Base-by-base conservation (phyloP, 2,888 invertebrate species). In the Bhutanitis thaidina region DNA sequence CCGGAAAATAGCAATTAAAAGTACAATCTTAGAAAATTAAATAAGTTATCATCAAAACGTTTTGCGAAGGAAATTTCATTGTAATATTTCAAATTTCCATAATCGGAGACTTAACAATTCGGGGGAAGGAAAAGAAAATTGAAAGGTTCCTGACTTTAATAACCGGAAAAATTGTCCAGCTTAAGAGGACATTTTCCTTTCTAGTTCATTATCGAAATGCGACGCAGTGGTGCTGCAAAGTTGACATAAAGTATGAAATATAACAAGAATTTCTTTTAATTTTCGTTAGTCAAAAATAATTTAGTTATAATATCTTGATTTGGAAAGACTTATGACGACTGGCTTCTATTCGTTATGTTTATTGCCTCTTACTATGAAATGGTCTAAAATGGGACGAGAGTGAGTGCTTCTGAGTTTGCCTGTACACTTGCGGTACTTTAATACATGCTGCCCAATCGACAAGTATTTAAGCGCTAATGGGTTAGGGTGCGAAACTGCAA, bases 131-230 rank as follows among this genome's bases (percentile, higher is more conserved):
- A 46, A 51, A 41, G 51, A 46, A 51, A 51, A 51, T 51, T 51
- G 41, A 51, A 51, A 46, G 51, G 51, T 51, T 38, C 51, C 50
- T 40, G 39, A 27, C 39, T 50, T 50, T 50, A 50, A 50, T 50
- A 50, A 44, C 50, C 50, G 51, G 45, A 51, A 46, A 46, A 51
- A 46, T 29, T 45, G 45, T 51, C 45, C 20, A 12, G 14, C 37
- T 46, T 45, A 51, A 51, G 51, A 41, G 39, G 13, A 40, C 36
- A 12, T 36, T 46, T 40, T 7, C 34, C 29, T 35, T 49, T 20
- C 43, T 16, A 30, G 20, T 51, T 51, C 51, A 46, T 51, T 51
- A 51, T 51, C 51, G 29, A 14, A 51, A 46, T 37, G 51, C 36
- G 41, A 41, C 34, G 35, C 45, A 37, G 25, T 29, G 29, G 36